Evolutionary conservation across 2,888 invertebrate genomes (phyloP).

Genomic region (Macropis europaea): DNA sequence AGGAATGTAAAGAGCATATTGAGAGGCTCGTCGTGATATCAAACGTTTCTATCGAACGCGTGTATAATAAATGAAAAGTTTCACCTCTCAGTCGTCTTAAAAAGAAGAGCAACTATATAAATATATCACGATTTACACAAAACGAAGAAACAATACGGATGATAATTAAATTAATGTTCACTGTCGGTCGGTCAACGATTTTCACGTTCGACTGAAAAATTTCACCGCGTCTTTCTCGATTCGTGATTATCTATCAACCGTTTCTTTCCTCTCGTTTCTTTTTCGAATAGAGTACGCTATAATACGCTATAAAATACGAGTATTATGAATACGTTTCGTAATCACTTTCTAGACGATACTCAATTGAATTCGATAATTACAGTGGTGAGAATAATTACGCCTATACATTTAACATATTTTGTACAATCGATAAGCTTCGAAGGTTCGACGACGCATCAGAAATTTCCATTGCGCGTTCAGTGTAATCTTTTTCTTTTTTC

Average conservation of each 20-base stretch:
- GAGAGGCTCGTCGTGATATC: slow-evolving; percentile 5
- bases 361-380: slow-evolving; percentile 58
- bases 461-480: slow-evolving; percentile 33
- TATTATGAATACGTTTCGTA: slow-evolving; percentile 65
- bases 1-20: slow-evolving; percentile 16
- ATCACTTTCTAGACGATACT: slow-evolving; percentile 67
- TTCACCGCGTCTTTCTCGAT: slow-evolving; percentile 30
- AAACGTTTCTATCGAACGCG: neutral
- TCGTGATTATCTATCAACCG: slow-evolving; percentile 29
- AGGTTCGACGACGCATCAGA: slow-evolving; percentile 65
- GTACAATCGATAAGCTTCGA: slow-evolving; percentile 75
- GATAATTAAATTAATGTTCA: neutral
- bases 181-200: neutral
- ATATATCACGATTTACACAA: neutral
- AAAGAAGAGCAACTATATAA: neutral
- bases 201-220: neutral
- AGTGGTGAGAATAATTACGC: slow-evolving; percentile 66
- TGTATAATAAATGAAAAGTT: neutral
- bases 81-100: neutral
- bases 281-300: slow-evolving; percentile 32
- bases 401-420: slow-evolving; percentile 76
- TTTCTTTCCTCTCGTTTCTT: slow-evolving; percentile 1
- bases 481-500: too few relatives aligned
- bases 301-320: slow-evolving; percentile 70
- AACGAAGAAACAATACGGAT: neutral